Conservation (phyloP, 2,888 invertebrate genomes). For the Drosophila quinaria region DNA sequence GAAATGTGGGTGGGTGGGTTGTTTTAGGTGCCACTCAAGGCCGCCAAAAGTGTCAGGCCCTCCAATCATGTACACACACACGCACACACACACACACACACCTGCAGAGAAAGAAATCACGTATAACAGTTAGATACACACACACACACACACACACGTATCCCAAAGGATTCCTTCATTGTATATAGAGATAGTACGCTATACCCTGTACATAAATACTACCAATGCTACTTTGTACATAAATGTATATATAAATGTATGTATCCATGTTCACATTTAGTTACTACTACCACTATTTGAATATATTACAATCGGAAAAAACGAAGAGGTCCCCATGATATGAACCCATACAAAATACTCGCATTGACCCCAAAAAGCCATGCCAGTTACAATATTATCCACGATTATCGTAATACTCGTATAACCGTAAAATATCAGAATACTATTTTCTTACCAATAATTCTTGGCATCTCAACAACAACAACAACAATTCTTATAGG, state of each 20-base stretch:
- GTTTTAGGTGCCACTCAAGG: slow-evolving; percentile 52
- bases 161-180: slow-evolving; percentile 15
- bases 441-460: neutral
- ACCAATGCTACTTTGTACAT: neutral
- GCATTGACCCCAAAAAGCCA: neutral
- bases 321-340: neutral
- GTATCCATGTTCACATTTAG: slow-evolving; percentile 5
- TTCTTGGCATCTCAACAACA: neutral
- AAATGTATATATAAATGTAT: neutral
- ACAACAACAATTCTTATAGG: slow-evolving; percentile 62
- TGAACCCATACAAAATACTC: neutral
- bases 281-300: slow-evolving; percentile 6
- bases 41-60: slow-evolving; percentile 53
- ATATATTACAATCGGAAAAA: neutral
- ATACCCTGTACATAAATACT: slow-evolving; percentile 20
- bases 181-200: slow-evolving; percentile 21
- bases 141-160: slow-evolving; percentile 38
- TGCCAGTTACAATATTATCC: neutral
- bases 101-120: slow-evolving; percentile 13
- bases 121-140: slow-evolving; percentile 49
- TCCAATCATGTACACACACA: slow-evolving; percentile 31
- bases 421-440: neutral
- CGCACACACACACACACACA: slow-evolving; percentile 21
- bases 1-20: neutral
- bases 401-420: neutral